Base-by-base conservation (phyloP, 2,797 vertebrate genomes). In the Cacajao melanocephalus region DNA sequence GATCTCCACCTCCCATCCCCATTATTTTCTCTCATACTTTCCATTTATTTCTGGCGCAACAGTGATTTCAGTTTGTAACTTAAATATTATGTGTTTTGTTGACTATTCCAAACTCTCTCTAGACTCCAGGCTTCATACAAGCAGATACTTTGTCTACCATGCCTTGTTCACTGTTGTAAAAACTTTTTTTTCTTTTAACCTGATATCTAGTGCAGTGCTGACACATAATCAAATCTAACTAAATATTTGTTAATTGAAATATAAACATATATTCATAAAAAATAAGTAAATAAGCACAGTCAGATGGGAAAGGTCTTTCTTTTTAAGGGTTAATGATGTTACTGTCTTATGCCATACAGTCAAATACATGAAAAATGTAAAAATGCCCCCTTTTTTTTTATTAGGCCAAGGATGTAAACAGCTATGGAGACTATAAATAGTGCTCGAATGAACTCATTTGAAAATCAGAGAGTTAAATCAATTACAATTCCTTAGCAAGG, bases 161-260 rank as follows among this genome's bases (percentile, higher is more conserved):
- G 19, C 50, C 30, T 89, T 87, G 5, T 52, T 85, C 17, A 44
- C 28, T 61, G 36, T 88, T 67, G 8, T 0, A 4, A n/a, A 15
- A 58, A 9, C 7, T n/a, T 84, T 41, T 26, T 58, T 28, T 28
- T 28, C 24, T 26, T 75, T 75, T 41, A 75, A 82, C 13, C 36
- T 30, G 44, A 22, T 46, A 13, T 67, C 52, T 67, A 52, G n/a
- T 46, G 2, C 5, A 39, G 24, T 84, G n/a, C 11, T 70, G 55
- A 17, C 20, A 79, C 30, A 48, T 15, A 87, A 50, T 12, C 48
- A 84, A 93, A 80, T 80, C 24, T 85, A 96, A 85, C 33, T 88
- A 76, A 80, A 75, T 83, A 83, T 61, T 41, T 76, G 12, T 83
- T 92, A 95, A 75, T 19, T 93, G 17, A 93, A 83, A 88, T 19